These are phyloP conservation scores for Argya squamiceps DNA, from an alignment of 2,797 vertebrate genomes.

Conservation along the genomic window DNA sequence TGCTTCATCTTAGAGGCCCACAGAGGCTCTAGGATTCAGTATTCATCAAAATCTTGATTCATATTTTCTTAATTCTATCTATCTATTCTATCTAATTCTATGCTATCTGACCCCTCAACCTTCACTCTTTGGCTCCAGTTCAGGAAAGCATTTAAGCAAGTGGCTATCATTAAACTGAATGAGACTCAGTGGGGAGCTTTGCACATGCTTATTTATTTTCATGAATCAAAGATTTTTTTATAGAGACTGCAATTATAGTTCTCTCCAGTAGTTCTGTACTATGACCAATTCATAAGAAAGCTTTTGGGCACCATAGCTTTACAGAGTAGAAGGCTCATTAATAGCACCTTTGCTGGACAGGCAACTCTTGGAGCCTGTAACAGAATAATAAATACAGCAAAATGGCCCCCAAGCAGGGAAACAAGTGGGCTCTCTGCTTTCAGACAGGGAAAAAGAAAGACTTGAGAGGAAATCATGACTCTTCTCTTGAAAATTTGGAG, in stretches of 20 bases:
- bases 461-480: neutral
- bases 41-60: conserved; percentile 19
- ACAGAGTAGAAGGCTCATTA: neutral
- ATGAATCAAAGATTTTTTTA: conserved; percentile 18
- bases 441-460: neutral
- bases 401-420: neutral
- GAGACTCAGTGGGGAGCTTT: neutral
- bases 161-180: conserved; percentile 40
- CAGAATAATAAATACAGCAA: neutral
- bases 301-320: neutral
- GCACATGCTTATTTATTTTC: conserved; percentile 26
- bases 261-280: conserved; percentile 4
- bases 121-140: conserved; percentile 10
- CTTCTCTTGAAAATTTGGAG: neutral
- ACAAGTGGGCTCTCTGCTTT: neutral
- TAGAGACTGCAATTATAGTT: neutral
- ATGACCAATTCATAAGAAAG: neutral
- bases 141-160: conserved; percentile 52
- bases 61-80: conserved; percentile 44
- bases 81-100: too few species aligned
- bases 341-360: neutral
- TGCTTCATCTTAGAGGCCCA: neutral
- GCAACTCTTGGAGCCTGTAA: neutral
- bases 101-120: conserved; percentile 31
- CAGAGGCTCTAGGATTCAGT: neutral